Conservation (phyloP, 2,888 invertebrate genomes). For the Eupithecia insigniata region DNA sequence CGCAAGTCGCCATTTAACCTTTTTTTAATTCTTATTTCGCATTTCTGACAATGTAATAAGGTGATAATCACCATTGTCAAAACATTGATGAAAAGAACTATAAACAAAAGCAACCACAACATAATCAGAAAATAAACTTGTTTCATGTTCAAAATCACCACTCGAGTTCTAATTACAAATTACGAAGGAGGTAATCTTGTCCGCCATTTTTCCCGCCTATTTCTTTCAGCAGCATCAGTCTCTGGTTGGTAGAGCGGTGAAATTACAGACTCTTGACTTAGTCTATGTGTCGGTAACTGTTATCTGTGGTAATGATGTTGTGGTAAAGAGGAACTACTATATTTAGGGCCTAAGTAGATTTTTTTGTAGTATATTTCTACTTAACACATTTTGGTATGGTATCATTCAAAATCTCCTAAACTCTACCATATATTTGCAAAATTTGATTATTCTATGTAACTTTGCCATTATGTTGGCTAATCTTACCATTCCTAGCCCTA, state of each 20-base stretch:
- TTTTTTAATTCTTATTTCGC: background rate
- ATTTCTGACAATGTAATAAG: background rate
- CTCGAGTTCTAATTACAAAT: constrained; percentile 20
- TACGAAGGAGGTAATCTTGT: constrained; percentile 15
- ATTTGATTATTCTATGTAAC: background rate
- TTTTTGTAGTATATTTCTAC: background rate
- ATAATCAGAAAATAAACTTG: constrained; percentile 4
- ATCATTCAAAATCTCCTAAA: background rate
- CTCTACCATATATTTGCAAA: background rate
- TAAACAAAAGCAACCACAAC: constrained; percentile 20
- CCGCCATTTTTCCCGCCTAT: constrained; percentile 20
- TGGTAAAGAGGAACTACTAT: background rate
- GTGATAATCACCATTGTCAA: constrained; percentile 14
- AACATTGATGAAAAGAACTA: background rate
- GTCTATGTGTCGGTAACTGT: constrained; percentile 18
- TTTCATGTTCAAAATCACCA: constrained; percentile 17
- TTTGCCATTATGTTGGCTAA: background rate
- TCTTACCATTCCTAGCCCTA: background rate
- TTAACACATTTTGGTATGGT: background rate
- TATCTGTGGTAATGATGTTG: constrained; percentile 20
- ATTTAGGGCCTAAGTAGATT: background rate
- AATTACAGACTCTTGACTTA: constrained; percentile 17
- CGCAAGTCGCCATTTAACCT: background rate
- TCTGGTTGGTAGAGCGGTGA: constrained; percentile 13
- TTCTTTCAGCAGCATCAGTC: constrained; percentile 21